phyloP scores from a whole-genome alignment of 53 echinoderm and acorn worm genomes.

The Echinarachnius parma region DNA sequence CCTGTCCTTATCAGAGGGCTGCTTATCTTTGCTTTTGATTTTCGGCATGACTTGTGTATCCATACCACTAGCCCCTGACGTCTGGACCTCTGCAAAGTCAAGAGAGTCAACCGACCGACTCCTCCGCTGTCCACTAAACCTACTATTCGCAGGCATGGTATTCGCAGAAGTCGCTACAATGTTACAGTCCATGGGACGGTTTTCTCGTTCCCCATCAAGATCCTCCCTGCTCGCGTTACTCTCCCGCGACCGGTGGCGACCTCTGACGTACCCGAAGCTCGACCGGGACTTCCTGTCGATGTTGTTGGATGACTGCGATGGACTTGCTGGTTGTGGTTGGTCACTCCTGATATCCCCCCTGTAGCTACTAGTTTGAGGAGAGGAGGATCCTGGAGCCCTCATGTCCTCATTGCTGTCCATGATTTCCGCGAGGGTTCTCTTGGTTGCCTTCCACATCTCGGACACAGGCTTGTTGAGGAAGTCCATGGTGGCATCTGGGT shows the following conservation, averaged over 20 bases:
- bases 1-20: slow-evolving; percentile 21
- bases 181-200: slow-evolving; percentile 29
- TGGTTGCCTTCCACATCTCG: slow-evolving; percentile 88
- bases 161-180: not conserved
- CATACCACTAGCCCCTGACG: not conserved
- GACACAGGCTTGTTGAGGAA: slow-evolving; percentile 78
- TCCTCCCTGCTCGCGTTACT: not conserved
- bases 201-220: slow-evolving; percentile 16
- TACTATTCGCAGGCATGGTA: not conserved
- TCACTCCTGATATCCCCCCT: slow-evolving; percentile 23
- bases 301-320: not conserved
- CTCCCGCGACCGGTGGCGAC: slow-evolving; percentile 3
- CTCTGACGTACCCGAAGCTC: slow-evolving; percentile 2
- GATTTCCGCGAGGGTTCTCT: slow-evolving; percentile 69
- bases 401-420: slow-evolving; percentile 62
- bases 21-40: slow-evolving; percentile 33
- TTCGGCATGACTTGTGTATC: not conserved
- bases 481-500: slow-evolving; percentile 61
- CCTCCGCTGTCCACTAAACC: not conserved
- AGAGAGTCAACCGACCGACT: slow-evolving; percentile 16
- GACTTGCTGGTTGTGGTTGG: not conserved
- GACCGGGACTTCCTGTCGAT: slow-evolving; percentile 11
- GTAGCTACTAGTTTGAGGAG: slow-evolving; percentile 24
- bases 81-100: slow-evolving; percentile 40
- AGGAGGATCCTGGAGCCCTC: slow-evolving; percentile 60